Conservation (phyloP, 2,888 invertebrate species). For the Yponomeuta evonymella region DNA sequence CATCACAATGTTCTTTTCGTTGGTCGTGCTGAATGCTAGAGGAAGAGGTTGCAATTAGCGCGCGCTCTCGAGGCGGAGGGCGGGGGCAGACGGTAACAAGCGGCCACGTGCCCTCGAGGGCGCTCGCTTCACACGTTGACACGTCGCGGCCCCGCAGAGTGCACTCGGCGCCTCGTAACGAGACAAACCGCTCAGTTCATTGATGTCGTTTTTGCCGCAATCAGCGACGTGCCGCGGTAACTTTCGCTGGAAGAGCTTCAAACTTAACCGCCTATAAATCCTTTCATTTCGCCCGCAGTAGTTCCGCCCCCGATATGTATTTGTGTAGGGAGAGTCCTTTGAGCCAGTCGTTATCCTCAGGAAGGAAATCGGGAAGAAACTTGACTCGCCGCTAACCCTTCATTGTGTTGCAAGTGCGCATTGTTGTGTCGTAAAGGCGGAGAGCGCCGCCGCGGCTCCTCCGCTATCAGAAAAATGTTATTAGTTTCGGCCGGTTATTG, state of each 20-base stretch:
- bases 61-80: constrained; percentile 34
- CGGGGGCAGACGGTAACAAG: constrained; percentile 43
- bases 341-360: constrained; percentile 35
- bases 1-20: not conserved
- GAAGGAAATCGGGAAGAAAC: constrained; percentile 41
- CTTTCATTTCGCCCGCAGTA: constrained; percentile 2
- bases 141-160: constrained; percentile 58
- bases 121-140: constrained; percentile 66
- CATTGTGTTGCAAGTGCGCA: constrained; percentile 58
- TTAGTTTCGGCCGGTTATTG: constrained; percentile 72
- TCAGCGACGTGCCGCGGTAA: constrained; percentile 36
- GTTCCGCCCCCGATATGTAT: constrained; percentile 3
- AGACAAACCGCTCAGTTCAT: constrained; percentile 60
- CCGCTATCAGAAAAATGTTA: constrained; percentile 72
- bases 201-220: constrained; percentile 59
- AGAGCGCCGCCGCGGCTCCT: constrained; percentile 45
- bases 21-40: not conserved
- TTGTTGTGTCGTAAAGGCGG: constrained; percentile 62
- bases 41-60: constrained; percentile 16
- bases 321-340: not conserved
- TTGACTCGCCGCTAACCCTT: constrained; percentile 49
- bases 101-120: constrained; percentile 41
- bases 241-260: constrained; percentile 7
- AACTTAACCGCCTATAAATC: constrained; percentile 13
- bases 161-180: constrained; percentile 61